Evolutionary conservation across 2,888 invertebrate species (phyloP), one percentile per base, ranked within the genome.

Genomic region (Mycalesis mineus): DNA sequence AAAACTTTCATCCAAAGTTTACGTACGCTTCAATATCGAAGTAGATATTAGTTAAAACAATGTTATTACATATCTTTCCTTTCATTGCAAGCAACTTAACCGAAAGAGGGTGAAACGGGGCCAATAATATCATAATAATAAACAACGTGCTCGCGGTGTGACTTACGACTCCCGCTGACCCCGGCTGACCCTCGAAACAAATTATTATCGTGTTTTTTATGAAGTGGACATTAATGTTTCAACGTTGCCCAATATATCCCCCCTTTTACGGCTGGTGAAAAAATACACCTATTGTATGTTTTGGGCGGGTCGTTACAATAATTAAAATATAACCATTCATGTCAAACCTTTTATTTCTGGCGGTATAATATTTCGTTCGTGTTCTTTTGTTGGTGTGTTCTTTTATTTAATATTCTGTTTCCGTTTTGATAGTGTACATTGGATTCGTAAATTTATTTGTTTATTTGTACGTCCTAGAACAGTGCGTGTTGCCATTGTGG

Each of bases 71-170:
- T 22, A 4, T 4, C 22, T 5, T 22, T 48, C 17, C 48, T 33
- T 40, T 55, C 41, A 50, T 49, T 50, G 40, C 14, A n/a, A 13
- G 7, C 36, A 37, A 37, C 9, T 51, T 36, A 44, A 29, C 44
- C 29, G 31, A 29, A 44, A 50, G 33, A 50, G 50, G 50, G 42
- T 44, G 6, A 17, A 39, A 44, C 29, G 64, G 69, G 66, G 13
- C 69, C 72, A 72, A 75, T 75, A 72, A 72, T 73, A 69, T 58
- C 61, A 64, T 67, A 62, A 71, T 67, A 62, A 71, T 74, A 74
- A 72, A 75, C 69, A 73, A 72, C 60, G 58, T n/a, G 6, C 51
- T 61, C 62, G 64, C 62, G 65, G 58, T 67, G 64, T 67, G 64
- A 69, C 67, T 65, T 67, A 68, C 65, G 63, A 63, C 60, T 57